Percentiles rank a stretch among this genome's conserved stretches.
These are phyloP conservation scores for Enteromius viviparus DNA, from an alignment of 2,797 vertebrate species.

Conservation along the genomic window DNA sequence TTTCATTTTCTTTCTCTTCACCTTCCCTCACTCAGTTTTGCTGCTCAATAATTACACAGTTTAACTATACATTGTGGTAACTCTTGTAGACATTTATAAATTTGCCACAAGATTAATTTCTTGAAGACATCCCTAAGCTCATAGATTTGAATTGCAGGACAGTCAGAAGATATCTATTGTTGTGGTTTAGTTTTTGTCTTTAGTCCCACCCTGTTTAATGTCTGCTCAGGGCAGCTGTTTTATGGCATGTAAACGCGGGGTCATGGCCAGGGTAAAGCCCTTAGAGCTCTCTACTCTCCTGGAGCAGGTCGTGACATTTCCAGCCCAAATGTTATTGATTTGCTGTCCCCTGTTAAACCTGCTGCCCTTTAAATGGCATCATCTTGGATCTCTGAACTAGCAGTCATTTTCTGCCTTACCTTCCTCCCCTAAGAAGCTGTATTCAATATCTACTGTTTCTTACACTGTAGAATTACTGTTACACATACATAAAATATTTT, in stretches of 20 bases:
- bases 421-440: not conserved
- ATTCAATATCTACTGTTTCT: not conserved
- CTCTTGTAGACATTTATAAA: not conserved
- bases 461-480: not conserved
- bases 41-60: not conserved
- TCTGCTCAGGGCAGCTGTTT: slow-evolving; percentile 7
- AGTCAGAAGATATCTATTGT: not conserved
- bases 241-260: not conserved
- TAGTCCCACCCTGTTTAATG: not conserved
- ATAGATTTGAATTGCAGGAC: not conserved
- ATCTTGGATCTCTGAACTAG: slow-evolving; percentile 5
- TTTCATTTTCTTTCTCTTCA: not conserved
- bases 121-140: not conserved
- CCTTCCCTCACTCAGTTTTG: not conserved
- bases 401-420: slow-evolving; percentile 4
- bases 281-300: slow-evolving; percentile 10
- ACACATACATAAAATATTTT: not conserved
- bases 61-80: not conserved
- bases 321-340: slow-evolving; percentile 37
- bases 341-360: slow-evolving; percentile 47
- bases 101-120: not conserved
- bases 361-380: slow-evolving; percentile 67
- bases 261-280: slow-evolving; percentile 11
- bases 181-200: not conserved
- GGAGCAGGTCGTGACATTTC: slow-evolving; percentile 35